Base-by-base conservation (phyloP, 2,888 invertebrate species). In the Synanthedon andrenaeformis region DNA sequence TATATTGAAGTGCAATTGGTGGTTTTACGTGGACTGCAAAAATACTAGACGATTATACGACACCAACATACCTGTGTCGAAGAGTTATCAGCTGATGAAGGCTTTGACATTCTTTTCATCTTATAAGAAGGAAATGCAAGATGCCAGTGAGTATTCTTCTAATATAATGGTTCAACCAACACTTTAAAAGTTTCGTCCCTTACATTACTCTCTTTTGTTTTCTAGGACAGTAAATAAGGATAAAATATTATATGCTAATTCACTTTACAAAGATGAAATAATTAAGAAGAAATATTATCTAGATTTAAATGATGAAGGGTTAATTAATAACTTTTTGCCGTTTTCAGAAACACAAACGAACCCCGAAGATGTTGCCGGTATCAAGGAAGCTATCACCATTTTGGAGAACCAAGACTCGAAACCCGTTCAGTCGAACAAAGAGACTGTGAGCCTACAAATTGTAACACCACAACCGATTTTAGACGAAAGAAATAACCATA, bases 21-120 rank as follows among this genome's bases (percentile, higher is more conserved):
- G 95, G 95, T 95, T 96, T 86, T 96, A 96, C 75, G 96, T 96
- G 0, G 96, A 96, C 72, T 96, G 96, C 79, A 93, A 94, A 75
- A 90, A 91, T 54, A 94, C 95, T 19, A 91, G 90, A 63, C 91
- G 90, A 59, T 85, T 95, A 28, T 96, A 96, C 74, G 95, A 96
- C 67, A 95, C 96, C 12, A 97, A 96, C 74, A 94, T 96, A 58
- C 96, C 96, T 0, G 93, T 96, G 53, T 96, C 96, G 41, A 96
- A 96, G 80, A 96, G 95, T 75, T 96, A 96, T 74, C 96, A 96
- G 76, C 88, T 96, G 4, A 96, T 96, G 94, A 95, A 95, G 75
- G 95, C 95, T 0, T 81, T 96, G 10, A 95, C 95, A 0, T 96
- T 96, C 85, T 96, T 96, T 82, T 95, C 95, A 0, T 91, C 93